Evolutionary conservation across 2,797 vertebrate species (phyloP).

Genomic region (Lophura swinhoii): DNA sequence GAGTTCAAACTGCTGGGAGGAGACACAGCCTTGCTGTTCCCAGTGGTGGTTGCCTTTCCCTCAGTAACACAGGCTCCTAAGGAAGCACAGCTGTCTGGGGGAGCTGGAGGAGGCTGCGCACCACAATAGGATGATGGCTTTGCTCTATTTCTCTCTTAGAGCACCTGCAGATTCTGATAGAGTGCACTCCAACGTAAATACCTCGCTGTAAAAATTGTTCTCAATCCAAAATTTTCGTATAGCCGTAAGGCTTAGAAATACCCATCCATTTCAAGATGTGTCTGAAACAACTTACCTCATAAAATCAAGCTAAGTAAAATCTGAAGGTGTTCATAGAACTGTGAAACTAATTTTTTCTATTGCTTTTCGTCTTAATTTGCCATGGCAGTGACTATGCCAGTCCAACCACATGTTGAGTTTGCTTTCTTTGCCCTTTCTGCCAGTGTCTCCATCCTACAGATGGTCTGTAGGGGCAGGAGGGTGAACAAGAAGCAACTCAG

Average conservation of each 20-base stretch:
- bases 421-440: background rate
- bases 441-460: background rate
- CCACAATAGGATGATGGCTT: background rate
- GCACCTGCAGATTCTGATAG: background rate
- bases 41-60: background rate
- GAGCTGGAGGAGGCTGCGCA: background rate
- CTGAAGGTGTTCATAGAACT: background rate
- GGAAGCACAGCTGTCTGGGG: background rate
- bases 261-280: background rate
- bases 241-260: background rate
- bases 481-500: background rate
- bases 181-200: background rate
- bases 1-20: background rate
- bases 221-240: background rate
- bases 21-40: background rate
- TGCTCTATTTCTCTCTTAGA: background rate
- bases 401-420: fast-evolving
- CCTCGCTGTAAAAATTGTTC: background rate
- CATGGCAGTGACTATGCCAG: background rate
- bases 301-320: background rate
- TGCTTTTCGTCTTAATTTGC: background rate
- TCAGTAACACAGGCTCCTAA: background rate
- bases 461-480: background rate
- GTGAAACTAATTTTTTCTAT: background rate
- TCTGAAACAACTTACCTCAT: background rate